These are phyloP conservation scores for Nannospalax galili DNA, from an alignment of 2,113 vertebrate genomes.

Conservation along the genomic window DNA sequence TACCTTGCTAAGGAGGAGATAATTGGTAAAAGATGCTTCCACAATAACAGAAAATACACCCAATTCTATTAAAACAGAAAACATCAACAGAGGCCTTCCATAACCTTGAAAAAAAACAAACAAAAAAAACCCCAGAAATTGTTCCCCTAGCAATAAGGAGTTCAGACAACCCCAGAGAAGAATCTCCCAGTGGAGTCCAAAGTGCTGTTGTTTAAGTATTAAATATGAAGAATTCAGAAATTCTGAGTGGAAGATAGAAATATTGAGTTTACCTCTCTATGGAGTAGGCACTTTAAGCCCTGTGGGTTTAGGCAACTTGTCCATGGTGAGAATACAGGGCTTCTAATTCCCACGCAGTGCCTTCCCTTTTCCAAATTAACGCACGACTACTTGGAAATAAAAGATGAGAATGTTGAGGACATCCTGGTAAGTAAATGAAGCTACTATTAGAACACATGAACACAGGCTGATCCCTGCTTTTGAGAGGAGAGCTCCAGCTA, in stretches of 20 bases:
- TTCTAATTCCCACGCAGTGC: neutral
- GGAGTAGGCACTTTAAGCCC: neutral
- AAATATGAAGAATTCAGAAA: conserved; percentile 44
- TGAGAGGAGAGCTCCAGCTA: neutral
- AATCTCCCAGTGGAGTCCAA: neutral
- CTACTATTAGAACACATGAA: neutral
- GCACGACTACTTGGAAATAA: neutral
- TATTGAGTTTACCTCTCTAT: neutral
- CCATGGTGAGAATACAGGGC: neutral
- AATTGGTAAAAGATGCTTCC: conserved; percentile 56
- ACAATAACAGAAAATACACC: neutral
- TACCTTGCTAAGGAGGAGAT: conserved; percentile 25
- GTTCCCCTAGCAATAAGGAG: neutral
- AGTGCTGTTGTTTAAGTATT: neutral
- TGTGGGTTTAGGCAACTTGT: neutral
- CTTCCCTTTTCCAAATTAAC: neutral
- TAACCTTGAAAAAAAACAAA: conserved; percentile 55
- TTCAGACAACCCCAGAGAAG: conserved; percentile 41
- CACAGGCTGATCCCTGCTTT: neutral
- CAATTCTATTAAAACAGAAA: conserved; percentile 56
- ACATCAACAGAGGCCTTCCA: conserved; percentile 35
- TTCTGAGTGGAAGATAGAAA: neutral
- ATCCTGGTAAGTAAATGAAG: neutral
- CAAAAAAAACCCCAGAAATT: too few relatives aligned
- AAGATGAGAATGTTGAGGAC: neutral